phyloP scores from a whole-genome alignment of 1,140 invertebrate species.

The Leptinotarsa defecta region DNA sequence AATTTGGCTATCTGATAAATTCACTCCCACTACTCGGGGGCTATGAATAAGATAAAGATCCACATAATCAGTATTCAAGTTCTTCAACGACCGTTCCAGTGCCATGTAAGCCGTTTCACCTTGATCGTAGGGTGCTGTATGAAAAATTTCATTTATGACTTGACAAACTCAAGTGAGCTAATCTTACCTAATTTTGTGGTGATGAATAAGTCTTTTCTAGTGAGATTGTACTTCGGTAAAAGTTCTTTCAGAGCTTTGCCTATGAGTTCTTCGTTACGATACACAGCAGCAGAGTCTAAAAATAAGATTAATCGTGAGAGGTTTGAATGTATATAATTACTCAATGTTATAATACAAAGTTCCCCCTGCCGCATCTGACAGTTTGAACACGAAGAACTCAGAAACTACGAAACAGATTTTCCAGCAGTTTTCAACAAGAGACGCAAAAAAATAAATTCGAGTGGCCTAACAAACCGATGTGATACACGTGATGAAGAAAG shows the following conservation, averaged over 20 bases:
- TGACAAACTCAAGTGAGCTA: neutral
- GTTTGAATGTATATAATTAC: neutral
- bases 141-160: neutral
- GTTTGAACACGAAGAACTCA: no score
- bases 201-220: constrained; percentile 75
- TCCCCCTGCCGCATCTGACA: no score
- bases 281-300: constrained; percentile 75
- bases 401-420: no score
- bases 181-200: constrained; percentile 74
- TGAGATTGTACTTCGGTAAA: constrained; percentile 66
- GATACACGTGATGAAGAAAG: no score
- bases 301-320: constrained; percentile 32
- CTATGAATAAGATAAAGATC: constrained; percentile 88
- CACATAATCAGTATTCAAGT: constrained; percentile 71
- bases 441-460: no score
- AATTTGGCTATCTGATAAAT: constrained; percentile 27
- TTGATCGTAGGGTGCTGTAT: constrained; percentile 70
- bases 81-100: constrained; percentile 66
- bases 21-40: constrained; percentile 66
- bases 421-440: no score
- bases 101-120: constrained; percentile 63
- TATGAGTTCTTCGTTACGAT: constrained; percentile 74
- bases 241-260: constrained; percentile 65
- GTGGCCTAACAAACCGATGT: no score
- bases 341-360: constrained; percentile 17